Base-by-base conservation (phyloP, 1,140 invertebrate genomes). In the Manduca sexta region DNA sequence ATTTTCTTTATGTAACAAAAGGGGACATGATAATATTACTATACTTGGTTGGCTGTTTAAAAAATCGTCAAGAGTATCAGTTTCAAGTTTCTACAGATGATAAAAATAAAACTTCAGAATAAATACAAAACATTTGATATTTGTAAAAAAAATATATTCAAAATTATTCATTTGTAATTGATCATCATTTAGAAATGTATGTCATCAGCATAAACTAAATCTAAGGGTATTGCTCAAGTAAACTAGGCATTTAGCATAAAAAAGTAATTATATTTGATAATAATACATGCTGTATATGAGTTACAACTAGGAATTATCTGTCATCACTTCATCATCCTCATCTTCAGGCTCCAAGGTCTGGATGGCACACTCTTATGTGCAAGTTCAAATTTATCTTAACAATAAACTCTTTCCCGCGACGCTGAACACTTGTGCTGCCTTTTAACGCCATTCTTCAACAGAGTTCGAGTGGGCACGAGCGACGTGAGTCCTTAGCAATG, bases 361-460 rank as follows among this genome's bases (percentile, higher is more conserved):
- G 81, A 50, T 85, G 81, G 46, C 79, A 83, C 2, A 85, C 76
- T 43, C 79, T 56, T 43, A 83, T 83, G 41, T 85, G 81, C 5
- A 85, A 58, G 60, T 85, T 83, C 46, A 85, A 56, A 52, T 85
- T 85, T 5, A 85, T 85, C 53, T 83, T 81, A 13, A 85, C 77
- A 33, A 85, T 85, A 54, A 85, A 85, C 44, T 76, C 78, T 45
- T 85, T 85, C 1, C 79, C 79, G 26, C 81, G n/a, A 85, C 0
- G 79, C 83, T 0, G 64, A 58, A 64, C 81, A 85, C 56, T 85
- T 85, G 58, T 81, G 67, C 0, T 79, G 81, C 21, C 81, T 43
- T 43, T 85, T 85, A 0, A 85, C 76, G 56, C 83, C 79, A 46
- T 85, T 79, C n/a, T 14, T 80, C 77, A 13, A 69, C 45, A 1